Base-by-base conservation (phyloP, 2,888 invertebrate species). In the Notodonta dromedarius region DNA sequence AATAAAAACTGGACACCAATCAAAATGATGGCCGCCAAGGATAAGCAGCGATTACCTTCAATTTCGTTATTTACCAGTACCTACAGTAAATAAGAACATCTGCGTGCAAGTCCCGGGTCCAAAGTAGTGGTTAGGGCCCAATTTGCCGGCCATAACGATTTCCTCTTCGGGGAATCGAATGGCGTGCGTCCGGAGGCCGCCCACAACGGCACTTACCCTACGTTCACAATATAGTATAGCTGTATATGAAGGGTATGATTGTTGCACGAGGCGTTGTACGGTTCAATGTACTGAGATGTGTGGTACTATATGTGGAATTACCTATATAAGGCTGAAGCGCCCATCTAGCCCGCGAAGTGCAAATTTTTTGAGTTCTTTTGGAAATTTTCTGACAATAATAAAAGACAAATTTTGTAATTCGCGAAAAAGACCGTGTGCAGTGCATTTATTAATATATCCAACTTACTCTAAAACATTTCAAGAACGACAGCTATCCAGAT, bases 121-220 rank as follows among this genome's bases (percentile, higher is more conserved):
- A 82, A 90, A 88, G 86, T 86, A 85, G 92, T 91, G 89, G 92
- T 93, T 93, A 93, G 89, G 88, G 88, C 85, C 89, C 91, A 93
- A 92, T 92, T 93, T 92, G 87, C 88, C 87, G 84, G 83, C 86
- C 88, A 85, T 93, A 91, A 93, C 92, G 88, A 93, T 93, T 93
- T 92, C 92, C 91, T 93, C 90, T 93, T 91, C 91, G 88, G 91
- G 91, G 92, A 93, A 91, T 90, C 87, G 91, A 89, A 90, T 92
- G 84, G 90, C 92, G 91, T 92, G 92, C 86, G 88, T 84, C 87
- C 87, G 87, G 86, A 88, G 77, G 77, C 82, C 89, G 89, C 89
- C 89, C 85, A 87, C 87, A 74, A 71, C 74, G 71, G 71, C 72
- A 69, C 64, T 74, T 65, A 66, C 63, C 69, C 61, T 35, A 35